Evolutionary conservation across 2,888 invertebrate species (phyloP).

Genomic region (Ormyrus thymus): DNA sequence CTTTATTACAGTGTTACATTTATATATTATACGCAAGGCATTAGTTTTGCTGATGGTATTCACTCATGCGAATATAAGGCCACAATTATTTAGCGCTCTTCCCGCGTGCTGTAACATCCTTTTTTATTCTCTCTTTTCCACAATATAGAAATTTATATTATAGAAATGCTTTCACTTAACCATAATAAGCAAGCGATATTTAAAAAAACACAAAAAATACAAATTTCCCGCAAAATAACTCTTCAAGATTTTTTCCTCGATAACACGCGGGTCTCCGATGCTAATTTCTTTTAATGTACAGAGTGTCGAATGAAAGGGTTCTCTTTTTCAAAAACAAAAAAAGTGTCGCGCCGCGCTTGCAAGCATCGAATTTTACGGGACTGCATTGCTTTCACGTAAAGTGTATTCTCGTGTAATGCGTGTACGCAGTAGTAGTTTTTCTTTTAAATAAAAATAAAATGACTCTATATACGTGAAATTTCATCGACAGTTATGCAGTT

Average conservation of each 20-base stretch:
- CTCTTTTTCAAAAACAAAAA: conserved; percentile 19
- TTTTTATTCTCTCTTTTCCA: conserved; percentile 31
- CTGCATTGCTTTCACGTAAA: conserved; percentile 29
- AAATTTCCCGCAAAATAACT: conserved; percentile 18
- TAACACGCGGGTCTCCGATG: conserved; percentile 37
- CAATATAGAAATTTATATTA: conserved; percentile 19
- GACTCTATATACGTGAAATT: conserved; percentile 64
- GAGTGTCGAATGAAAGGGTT: conserved; percentile 35
- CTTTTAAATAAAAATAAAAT: conserved; percentile 67
- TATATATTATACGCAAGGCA: conserved; percentile 58
- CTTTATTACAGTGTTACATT: conserved; percentile 44
- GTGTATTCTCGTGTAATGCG: conserved; percentile 49
- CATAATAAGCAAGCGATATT: conserved; percentile 52
- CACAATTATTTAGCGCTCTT: conserved; percentile 58
- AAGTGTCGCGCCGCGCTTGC: background rate
- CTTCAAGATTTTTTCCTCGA: conserved; percentile 17
- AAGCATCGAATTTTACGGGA: conserved; percentile 13
- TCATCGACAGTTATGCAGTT: conserved; percentile 50
- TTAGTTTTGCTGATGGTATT: conserved; percentile 61
- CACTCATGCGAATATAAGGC: conserved; percentile 68
- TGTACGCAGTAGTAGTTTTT: conserved; percentile 53
- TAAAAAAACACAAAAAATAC: conserved; percentile 38
- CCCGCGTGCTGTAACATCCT: conserved; percentile 40
- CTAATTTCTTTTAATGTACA: conserved; percentile 41
- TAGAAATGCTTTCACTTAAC: conserved; percentile 46